These are phyloP conservation scores for Pampusana beccarii DNA, from an alignment of 2,113 vertebrate species.

Conservation along the genomic window DNA sequence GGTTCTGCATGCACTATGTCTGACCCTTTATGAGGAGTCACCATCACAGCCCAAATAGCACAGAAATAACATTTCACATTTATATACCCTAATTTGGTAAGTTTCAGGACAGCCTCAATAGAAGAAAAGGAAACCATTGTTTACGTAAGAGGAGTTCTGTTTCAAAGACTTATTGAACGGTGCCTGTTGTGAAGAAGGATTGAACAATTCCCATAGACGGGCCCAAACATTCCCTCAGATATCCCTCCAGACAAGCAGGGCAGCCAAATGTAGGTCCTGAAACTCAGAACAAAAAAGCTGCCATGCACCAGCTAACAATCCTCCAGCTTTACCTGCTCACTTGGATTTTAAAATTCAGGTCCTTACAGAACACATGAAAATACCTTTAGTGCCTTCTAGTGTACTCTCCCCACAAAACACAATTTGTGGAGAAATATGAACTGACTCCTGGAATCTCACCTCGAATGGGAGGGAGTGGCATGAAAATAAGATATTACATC, in stretches of 20 bases:
- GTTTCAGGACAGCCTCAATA: neutral
- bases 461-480: neutral
- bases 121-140: neutral
- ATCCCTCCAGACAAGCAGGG: neutral
- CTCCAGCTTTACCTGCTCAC: neutral
- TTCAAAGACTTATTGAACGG: neutral
- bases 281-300: neutral
- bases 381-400: neutral
- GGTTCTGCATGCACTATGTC: neutral
- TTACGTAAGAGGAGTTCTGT: neutral
- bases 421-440: neutral
- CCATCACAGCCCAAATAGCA: neutral
- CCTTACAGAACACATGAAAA: neutral
- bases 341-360: neutral
- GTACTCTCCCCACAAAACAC: neutral
- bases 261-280: neutral
- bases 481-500: neutral
- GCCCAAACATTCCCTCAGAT: neutral
- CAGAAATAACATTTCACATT: neutral
- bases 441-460: neutral
- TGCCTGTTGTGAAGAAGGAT: neutral
- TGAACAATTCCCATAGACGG: neutral
- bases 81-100: neutral
- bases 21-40: neutral
- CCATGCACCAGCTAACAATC: accelerated